phyloP scores from a whole-genome alignment of 2,888 invertebrate genomes.

The Horisme vitalbata region DNA sequence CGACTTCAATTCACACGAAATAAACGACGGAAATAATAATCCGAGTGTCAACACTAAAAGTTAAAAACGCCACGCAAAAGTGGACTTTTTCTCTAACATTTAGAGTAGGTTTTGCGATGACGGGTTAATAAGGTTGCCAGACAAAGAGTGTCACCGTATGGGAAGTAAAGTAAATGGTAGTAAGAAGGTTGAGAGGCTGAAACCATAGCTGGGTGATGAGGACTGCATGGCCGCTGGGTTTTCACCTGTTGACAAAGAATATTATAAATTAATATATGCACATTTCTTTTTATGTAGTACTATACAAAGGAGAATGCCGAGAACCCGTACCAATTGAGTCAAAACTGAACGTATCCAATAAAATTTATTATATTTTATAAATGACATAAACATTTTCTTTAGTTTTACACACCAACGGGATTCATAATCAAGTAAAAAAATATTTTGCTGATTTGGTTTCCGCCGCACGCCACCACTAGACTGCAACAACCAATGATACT shows the following conservation, averaged over 20 bases:
- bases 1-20: conserved; percentile 15
- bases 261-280: too few species aligned
- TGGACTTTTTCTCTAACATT: conserved; percentile 32
- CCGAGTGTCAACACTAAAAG: conserved; percentile 11
- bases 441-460: too few species aligned
- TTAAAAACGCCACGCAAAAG: conserved; percentile 40
- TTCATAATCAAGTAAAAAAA: too few species aligned
- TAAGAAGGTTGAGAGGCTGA: conserved; percentile 47
- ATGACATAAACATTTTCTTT: too few species aligned
- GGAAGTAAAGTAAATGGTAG: conserved; percentile 54
- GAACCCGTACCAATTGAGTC: too few species aligned
- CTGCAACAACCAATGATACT: too few species aligned
- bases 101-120: conserved; percentile 32
- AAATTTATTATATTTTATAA: too few species aligned
- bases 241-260: conserved; percentile 85
- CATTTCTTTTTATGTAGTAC: too few species aligned
- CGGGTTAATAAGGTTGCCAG: conserved; percentile 28
- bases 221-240: conserved; percentile 92
- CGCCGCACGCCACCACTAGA: too few species aligned
- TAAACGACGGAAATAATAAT: conserved; percentile 34
- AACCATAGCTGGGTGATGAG: conserved; percentile 76
- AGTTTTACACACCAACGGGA: too few species aligned
- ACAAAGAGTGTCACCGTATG: conserved; percentile 67
- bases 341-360: too few species aligned
- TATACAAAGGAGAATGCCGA: too few species aligned